Evolutionary conservation across 2,113 vertebrate genomes (phyloP).

Genomic region (Chaenocephalus aceratus): DNA sequence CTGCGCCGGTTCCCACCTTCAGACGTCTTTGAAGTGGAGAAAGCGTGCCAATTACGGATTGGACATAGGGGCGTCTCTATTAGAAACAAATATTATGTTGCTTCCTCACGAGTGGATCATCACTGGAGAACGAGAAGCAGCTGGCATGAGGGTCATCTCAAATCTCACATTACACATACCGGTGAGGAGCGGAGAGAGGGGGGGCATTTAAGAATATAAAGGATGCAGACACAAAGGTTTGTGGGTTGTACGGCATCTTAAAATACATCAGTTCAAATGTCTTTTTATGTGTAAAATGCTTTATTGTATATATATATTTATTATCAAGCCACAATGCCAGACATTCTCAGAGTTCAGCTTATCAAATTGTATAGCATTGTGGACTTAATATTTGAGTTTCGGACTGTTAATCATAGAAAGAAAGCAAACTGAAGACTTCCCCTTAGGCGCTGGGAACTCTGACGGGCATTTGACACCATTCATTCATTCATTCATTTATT

Average conservation of each 20-base stretch:
- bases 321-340: not conserved
- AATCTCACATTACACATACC: conserved; percentile 74
- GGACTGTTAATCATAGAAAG: not conserved
- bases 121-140: conserved; percentile 71
- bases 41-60: conserved; percentile 77
- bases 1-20: conserved; percentile 68
- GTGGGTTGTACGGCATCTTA: conserved; percentile 16
- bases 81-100: conserved; percentile 81
- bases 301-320: not conserved
- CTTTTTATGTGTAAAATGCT: not conserved
- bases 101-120: conserved; percentile 61
- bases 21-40: conserved; percentile 76
- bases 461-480: not conserved
- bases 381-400: not conserved
- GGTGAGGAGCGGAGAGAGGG: conserved; percentile 34
- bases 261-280: not conserved
- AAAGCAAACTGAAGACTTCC: not conserved
- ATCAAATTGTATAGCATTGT: not conserved
- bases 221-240: conserved; percentile 28
- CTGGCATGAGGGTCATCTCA: conserved; percentile 74
- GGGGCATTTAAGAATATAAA: conserved; percentile 50
- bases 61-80: conserved; percentile 64
- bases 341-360: not conserved
- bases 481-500: not conserved
- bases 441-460: not conserved